These are phyloP conservation scores for Adelognathus sp. DNA, from an alignment of 2,888 invertebrate species.

Conservation along the genomic window DNA sequence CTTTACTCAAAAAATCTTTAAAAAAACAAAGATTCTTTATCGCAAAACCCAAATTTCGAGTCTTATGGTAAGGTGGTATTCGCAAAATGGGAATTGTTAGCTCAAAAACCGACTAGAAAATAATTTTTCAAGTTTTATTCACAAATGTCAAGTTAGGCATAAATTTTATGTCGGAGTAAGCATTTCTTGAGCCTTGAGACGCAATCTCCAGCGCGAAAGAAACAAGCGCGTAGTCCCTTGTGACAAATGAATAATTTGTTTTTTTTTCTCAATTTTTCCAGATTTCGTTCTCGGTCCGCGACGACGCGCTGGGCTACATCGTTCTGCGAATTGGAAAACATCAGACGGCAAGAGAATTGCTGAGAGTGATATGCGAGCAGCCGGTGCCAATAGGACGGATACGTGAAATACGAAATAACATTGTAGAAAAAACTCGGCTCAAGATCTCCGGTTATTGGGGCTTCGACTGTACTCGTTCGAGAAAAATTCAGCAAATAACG, in stretches of 20 bases:
- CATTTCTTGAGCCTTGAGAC: too few relatives aligned
- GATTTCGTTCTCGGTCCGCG: conserved; percentile 86
- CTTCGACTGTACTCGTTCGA: conserved; percentile 40
- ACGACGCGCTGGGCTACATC: conserved; percentile 85
- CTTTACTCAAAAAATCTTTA: too few relatives aligned
- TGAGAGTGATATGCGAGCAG: conserved; percentile 64
- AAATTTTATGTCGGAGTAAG: too few relatives aligned
- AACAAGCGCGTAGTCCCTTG: too few relatives aligned
- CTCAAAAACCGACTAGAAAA: too few relatives aligned
- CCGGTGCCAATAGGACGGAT: conserved; percentile 32
- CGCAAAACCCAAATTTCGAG: too few relatives aligned
- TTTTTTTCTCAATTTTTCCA: conserved; percentile 52
- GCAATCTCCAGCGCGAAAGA: too few relatives aligned
- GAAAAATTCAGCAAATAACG: conserved; percentile 60
- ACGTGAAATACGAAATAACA: conserved; percentile 56
- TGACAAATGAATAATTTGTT: neutral
- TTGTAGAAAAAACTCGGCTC: neutral
- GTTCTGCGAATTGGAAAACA: conserved; percentile 76
- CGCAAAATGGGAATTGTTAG: too few relatives aligned
- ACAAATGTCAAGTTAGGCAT: too few relatives aligned
- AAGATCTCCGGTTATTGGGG: conserved; percentile 66
- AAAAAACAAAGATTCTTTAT: too few relatives aligned
- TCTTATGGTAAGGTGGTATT: too few relatives aligned
- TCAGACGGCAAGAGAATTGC: conserved; percentile 63
- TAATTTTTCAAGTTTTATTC: too few relatives aligned